Evolutionary conservation across 2,797 vertebrate species (phyloP), one percentile per base, ranked within the genome.

Genomic region (Syndactyla subalaris): DNA sequence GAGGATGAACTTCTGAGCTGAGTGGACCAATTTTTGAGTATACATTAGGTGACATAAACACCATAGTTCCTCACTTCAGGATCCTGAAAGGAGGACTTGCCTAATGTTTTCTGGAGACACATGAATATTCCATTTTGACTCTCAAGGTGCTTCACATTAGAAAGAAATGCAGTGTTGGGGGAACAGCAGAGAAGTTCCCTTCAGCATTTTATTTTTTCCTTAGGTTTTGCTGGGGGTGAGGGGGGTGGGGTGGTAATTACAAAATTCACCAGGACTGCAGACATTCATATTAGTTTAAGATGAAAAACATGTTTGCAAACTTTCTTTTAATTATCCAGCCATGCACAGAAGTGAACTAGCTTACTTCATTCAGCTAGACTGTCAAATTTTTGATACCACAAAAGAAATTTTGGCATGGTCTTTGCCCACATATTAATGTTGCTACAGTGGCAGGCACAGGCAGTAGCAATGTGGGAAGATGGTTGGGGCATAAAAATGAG

Each of bases 321-420:
- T 2, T n/a, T 68, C 46, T 63, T 46, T 54, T 14, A 65, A 48
- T 67, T 57, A 80, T 23, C 11, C 9, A 55, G 0, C 26, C 3
- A 3, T 0, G 5, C 14, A 59, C 7, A 59, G 9, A 82, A 62
- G 1, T 36, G 6, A 79, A 55, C 5, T 32, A 6, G 0, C 39
- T 61, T 39, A 43, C 17, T 62, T 22, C 14, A 52, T 83, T 83
- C 71, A 63, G 5, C 10, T 15, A 27, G 34, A 74, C 6, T n/a
- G 14, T 22, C 34, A 54, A 36, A 27, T 32, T 74, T 67, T 81
- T 74, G 38, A 48, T 30, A 39, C 5, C 39, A 18, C 9, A 16
- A 67, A 81, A 43, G 5, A 10, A 87, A 67, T 66, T 82, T 59
- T 59, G 36, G 4, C 5, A 5, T 52, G 3, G 30, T 74, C 23